Conservation (phyloP, 2,113 vertebrate genomes). For the Bubo scandiacus region DNA sequence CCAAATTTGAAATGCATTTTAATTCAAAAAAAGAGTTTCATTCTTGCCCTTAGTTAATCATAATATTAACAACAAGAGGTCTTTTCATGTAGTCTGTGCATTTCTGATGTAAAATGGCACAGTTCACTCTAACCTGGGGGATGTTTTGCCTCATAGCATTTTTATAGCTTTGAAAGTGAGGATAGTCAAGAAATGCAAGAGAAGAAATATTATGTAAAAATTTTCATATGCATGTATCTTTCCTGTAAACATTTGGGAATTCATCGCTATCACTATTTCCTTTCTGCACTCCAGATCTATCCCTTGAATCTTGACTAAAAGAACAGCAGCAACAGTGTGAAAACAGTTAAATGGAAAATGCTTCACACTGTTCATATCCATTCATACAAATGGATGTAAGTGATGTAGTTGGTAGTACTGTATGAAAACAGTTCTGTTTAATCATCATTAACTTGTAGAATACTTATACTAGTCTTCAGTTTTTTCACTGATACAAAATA, state of each 20-base stretch:
- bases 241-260: neutral
- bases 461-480: neutral
- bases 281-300: neutral
- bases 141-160: neutral
- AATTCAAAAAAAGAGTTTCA: neutral
- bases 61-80: neutral
- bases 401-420: neutral
- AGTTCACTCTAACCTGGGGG: neutral
- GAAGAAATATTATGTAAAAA: neutral
- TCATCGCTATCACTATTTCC: neutral
- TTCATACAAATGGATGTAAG: neutral
- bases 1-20: slow-evolving; percentile 13
- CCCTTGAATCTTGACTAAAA: neutral
- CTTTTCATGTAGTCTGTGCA: neutral
- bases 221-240: neutral
- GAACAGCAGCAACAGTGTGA: neutral
- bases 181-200: neutral
- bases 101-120: neutral
- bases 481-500: neutral
- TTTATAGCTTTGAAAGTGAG: neutral
- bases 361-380: neutral
- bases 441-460: neutral
- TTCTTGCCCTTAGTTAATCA: neutral
- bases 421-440: neutral
- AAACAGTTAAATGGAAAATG: neutral